Evolutionary conservation across 2,888 invertebrate species (phyloP), one percentile per base, ranked within the genome.

Genomic region (Glyphotaelius pellucidus): DNA sequence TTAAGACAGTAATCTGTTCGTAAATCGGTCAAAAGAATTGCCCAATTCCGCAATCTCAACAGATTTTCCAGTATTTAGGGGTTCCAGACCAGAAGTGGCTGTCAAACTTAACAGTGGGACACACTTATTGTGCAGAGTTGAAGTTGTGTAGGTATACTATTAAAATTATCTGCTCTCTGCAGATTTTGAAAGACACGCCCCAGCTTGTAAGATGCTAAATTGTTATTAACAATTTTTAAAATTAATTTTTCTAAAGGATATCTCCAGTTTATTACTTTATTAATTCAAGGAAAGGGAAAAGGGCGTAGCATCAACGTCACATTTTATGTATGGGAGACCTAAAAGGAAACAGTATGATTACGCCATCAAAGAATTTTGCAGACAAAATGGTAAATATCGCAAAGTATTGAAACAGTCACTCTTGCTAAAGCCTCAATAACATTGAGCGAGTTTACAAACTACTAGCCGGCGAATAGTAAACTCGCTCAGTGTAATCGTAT

Each of bases 221-320:
- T 25, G 3, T 25, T 67, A 25, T 52, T 52, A 2, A 7, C 25
- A 67, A 25, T 67, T 9, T 7, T 25, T 25, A 7, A 67, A 19
- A 67, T 67, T 1, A 25, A 9, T 67, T 25, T 67, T 9, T 67
- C 9, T 9, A 2, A 67, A 25, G 67, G 19, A 67, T 67, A 1
- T 67, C 4, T 9, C 67, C 67, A 67, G 67, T 67, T 67, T 67
- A 67, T 67, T 9, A 4, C 9, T 67, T 67, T 67, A n/a, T 67
- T 67, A 25, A 67, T 67, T 94, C 15, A 93, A 96, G 96, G 96
- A 96, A 94, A 94, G 93, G 7, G 95, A 95, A 92, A 96, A 95
- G 94, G 94, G 94, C 0, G 95, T 96, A 93, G 94, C 96, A 11
- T 95, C 95, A 2, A 96, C 96, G 0, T 94, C 94, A 9, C 95